These are phyloP conservation scores for Porites lobata DNA, from an alignment of 92 coral and sea anemone genomes.

Conservation along the genomic window DNA sequence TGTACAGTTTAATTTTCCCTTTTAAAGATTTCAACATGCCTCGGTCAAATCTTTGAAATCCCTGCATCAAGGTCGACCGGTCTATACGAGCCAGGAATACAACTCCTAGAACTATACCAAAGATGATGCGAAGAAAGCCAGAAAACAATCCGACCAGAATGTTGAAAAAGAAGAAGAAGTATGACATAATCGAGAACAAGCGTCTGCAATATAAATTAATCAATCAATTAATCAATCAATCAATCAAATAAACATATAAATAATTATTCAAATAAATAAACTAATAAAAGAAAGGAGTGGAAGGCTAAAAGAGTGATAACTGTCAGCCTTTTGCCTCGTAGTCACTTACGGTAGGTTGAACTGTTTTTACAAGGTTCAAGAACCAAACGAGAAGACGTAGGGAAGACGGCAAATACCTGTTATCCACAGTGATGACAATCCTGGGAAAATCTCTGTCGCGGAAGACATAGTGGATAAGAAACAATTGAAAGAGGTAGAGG, in stretches of 20 bases:
- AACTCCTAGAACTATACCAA: conserved; percentile 63
- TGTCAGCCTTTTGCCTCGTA: too few relatives aligned
- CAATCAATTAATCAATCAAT: background rate
- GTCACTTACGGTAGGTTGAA: too few relatives aligned
- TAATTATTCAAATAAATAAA: too few relatives aligned
- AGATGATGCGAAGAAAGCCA: conserved; percentile 60
- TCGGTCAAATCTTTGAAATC: conserved; percentile 67
- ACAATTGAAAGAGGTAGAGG: conserved; percentile 42
- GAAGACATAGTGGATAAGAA: conserved; percentile 47
- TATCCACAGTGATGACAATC: conserved; percentile 41
- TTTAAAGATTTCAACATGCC: conserved; percentile 24
- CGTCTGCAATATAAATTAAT: conserved; percentile 45
- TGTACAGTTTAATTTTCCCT: too few relatives aligned
- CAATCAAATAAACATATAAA: too few relatives aligned
- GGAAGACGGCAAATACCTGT: conserved; percentile 43
- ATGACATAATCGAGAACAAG: conserved; percentile 65
- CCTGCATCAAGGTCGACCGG: conserved; percentile 66
- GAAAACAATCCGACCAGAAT: conserved; percentile 77
- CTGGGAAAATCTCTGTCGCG: conserved; percentile 57
- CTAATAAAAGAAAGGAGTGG: too few relatives aligned
- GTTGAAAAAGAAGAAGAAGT: conserved; percentile 84
- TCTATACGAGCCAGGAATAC: conserved; percentile 75
- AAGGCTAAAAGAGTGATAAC: too few relatives aligned
- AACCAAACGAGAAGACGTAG: too few relatives aligned
- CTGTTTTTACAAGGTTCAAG: too few relatives aligned